These are phyloP conservation scores for Neotoma lepida DNA, from an alignment of 2,113 vertebrate species.

Conservation along the genomic window DNA sequence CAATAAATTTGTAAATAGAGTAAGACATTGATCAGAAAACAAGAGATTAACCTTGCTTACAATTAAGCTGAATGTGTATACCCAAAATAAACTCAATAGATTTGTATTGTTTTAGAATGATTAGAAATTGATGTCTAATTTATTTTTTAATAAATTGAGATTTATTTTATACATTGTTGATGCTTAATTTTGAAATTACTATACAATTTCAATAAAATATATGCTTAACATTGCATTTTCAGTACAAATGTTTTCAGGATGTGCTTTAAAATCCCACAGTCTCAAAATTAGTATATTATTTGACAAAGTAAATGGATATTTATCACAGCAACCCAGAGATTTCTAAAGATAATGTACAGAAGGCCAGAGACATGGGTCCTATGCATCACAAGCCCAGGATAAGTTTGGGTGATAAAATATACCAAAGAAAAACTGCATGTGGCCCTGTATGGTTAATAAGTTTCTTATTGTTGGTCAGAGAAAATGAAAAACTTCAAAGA, in stretches of 20 bases:
- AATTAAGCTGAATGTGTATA: constrained; percentile 16
- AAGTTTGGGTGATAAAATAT: not conserved
- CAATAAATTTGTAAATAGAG: not conserved
- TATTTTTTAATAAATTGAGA: not conserved
- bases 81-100: not conserved
- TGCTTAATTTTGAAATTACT: not conserved
- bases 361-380: not conserved
- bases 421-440: not conserved
- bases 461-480: not conserved
- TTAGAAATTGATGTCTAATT: not conserved
- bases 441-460: not conserved
- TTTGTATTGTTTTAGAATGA: constrained; percentile 40
- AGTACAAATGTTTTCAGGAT: not conserved
- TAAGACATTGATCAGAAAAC: not conserved
- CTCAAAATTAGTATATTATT: not conserved
- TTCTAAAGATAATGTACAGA: not conserved
- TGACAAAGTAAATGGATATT: not conserved
- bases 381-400: not conserved
- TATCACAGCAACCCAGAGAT: not conserved
- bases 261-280: not conserved
- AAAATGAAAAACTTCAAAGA: not conserved
- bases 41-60: not conserved
- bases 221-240: not conserved
- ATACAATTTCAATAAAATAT: not conserved
- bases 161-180: not conserved